These are phyloP conservation scores for Thaumetopoea pityocampa DNA, from an alignment of 1,140 invertebrate genomes.

Conservation along the genomic window DNA sequence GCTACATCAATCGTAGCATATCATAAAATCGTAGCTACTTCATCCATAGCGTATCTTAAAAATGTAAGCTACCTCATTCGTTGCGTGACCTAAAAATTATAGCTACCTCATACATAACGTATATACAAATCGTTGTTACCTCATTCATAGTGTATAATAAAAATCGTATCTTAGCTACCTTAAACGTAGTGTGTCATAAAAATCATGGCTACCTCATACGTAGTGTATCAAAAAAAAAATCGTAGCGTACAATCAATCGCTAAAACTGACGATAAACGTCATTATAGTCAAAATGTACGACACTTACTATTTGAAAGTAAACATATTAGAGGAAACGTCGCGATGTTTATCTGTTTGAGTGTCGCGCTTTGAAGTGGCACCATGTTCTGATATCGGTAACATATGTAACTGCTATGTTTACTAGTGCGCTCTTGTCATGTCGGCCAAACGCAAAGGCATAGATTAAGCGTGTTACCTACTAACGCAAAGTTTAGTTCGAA, in stretches of 20 bases:
- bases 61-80: too few relatives aligned
- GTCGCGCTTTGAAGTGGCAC: conserved; percentile 45
- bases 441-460: conserved; percentile 46
- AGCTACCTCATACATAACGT: too few relatives aligned
- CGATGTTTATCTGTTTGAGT: conserved; percentile 48
- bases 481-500: conserved; percentile 53
- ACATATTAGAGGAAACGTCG: conserved; percentile 52
- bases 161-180: background rate
- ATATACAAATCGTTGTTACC: too few relatives aligned
- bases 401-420: conserved; percentile 64
- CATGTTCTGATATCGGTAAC: conserved; percentile 55
- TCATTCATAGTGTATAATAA: too few relatives aligned
- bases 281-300: conserved; percentile 24
- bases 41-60: too few relatives aligned
- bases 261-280: conserved; percentile 23
- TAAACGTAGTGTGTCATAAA: conserved; percentile 13
- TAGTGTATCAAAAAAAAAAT: conserved; percentile 15
- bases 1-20: conserved; percentile 12
- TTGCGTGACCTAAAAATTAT: too few relatives aligned
- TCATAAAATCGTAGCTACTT: too few relatives aligned
- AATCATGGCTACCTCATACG: conserved; percentile 20
- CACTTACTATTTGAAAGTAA: conserved; percentile 28
- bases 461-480: conserved; percentile 27
- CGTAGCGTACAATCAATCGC: too few relatives aligned
- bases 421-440: conserved; percentile 46